Conservation (phyloP, 64 coral and sea anemone species). For the Orbicella faveolata region DNA sequence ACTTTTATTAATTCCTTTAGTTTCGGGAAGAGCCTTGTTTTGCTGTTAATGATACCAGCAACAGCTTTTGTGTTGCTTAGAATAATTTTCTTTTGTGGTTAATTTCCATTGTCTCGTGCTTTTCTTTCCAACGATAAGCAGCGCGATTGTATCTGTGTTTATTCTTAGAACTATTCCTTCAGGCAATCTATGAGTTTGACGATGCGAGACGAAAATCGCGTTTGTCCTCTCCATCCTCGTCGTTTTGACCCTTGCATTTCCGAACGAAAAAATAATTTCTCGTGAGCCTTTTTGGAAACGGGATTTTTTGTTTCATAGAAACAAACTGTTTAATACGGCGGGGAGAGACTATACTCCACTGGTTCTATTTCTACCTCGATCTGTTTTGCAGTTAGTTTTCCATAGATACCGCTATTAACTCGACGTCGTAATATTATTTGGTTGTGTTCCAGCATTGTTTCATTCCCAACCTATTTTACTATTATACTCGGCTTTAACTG, state of each 20-base stretch:
- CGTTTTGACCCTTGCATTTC: slow-evolving; percentile 18
- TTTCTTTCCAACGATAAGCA: slow-evolving; percentile 10
- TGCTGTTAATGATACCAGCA: slow-evolving; percentile 1
- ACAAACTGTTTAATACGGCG: neutral
- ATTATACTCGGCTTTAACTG: neutral
- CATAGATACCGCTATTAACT: slow-evolving; percentile 20
- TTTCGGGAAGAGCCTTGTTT: slow-evolving; percentile 2
- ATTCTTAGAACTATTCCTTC: neutral
- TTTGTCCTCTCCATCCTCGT: neutral
- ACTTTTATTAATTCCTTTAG: neutral
- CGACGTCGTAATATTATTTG: slow-evolving; percentile 33
- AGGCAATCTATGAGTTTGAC: neutral
- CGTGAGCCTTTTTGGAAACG: neutral
- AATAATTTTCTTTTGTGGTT: slow-evolving; percentile 27
- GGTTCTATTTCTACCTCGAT: neutral
- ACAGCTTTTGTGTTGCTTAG: slow-evolving; percentile 42
- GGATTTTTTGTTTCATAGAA: neutral
- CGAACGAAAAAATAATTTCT: neutral
- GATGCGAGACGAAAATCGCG: slow-evolving; percentile 3
- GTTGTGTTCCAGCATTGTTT: slow-evolving; percentile 73
- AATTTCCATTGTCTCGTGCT: slow-evolving; percentile 36
- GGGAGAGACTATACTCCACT: neutral
- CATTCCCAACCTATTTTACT: neutral
- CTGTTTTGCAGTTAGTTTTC: slow-evolving; percentile 19
- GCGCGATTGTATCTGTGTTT: neutral